Evolutionary conservation across 2,888 invertebrate genomes (phyloP), one percentile per base, ranked within the genome.

Genomic region (Temnothorax ravouxi): DNA sequence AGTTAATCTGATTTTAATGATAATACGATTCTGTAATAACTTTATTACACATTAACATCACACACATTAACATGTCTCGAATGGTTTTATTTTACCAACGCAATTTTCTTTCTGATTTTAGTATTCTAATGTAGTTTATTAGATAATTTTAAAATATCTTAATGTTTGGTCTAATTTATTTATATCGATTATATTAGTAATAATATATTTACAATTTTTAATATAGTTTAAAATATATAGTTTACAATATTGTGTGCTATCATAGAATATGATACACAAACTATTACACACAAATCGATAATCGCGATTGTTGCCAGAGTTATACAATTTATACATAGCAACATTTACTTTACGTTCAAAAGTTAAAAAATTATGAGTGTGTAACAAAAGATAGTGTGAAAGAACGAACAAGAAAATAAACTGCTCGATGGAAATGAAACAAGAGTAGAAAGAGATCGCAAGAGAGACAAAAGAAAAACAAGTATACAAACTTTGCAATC

Each of bases 1-100:
- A 44, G 21, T 44, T 71, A 47, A 80, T 71, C 59, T 72, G 38
- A 72, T 80, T 80, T 72, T 50, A 80, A 72, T 80, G 59, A 72
- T 71, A 41, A 61, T 72, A 71, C 71, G 21, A 41, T 38, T 34
- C n/a, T 47, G 3, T 67, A 59, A 77, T 56, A 56, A 77, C 13
- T 50, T 71, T 47, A 72, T 59, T 34, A 34, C 34, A 34, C 34
- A 34, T 34, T 34, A 34, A 34, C 41, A 9, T 41, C 9, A 41
- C 50, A 41, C 38, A 47, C 47, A 71, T 79, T 79, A 47, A 59
- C 59, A 38, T 21, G 34, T 50, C 25, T 25, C 50, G 21, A 50
- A 64, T 47, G 18, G 34, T 59, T 71, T 59, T 59, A 79, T 29
- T 61, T 69, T 56, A 29, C 29, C 38, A 13, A 34, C n/a, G 9